Evolutionary conservation across 2,888 invertebrate genomes (phyloP), one percentile per base, ranked within the genome.

Genomic region (Acanthosepion pharaonis): DNA sequence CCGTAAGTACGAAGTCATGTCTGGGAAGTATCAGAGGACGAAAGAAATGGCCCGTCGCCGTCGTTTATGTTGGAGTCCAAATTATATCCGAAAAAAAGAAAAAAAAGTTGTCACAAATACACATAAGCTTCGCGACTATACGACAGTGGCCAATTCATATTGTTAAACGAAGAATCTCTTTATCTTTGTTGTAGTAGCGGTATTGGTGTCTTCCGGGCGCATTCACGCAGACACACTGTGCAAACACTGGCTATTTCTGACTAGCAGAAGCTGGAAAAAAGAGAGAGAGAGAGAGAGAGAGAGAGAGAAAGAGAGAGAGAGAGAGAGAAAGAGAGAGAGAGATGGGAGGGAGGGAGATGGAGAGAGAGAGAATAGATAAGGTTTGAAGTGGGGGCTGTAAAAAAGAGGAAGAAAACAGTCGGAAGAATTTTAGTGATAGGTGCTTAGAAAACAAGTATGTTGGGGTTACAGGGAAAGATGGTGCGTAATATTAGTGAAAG

Each of bases 221-320:
- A n/a, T 18, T 11, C 78, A n/a, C 78, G 78, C 78, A 78, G 78
- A n/a, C 78, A 28, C 78, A n/a, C 78, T 78, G 78, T 28, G 78
- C 78, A n/a, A 78, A 55, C 78, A 78, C 78, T 78, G 78, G 78
- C 78, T 78, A 78, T 78, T 78, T 78, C 78, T 78, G 78, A 78
- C n/a, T 78, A n/a, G 78, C 78, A 78, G 78, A n/a, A 78, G 78
- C 28, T 9, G 11, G 78, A 15, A n/a, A 78, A 18, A n/a, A n/a
- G n/a, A n/a, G n/a, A n/a, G 15, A 28, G n/a, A 9, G 9, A n/a
- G 64, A 28, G 0, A 28, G 25, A 28, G 8, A 64, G 64, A 64
- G 28, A 64, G 28, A 64, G 28, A 64, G 28, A 64, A 2, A 28
- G 64, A 64, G 0, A 64, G 64, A 2, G 15, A 59, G 59, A 59